A percentile compares a stretch with the other conserved stretches of the same genome.
These are phyloP conservation scores for Thymelicus lineola DNA, from an alignment of 2,888 invertebrate species.

Conservation along the genomic window DNA sequence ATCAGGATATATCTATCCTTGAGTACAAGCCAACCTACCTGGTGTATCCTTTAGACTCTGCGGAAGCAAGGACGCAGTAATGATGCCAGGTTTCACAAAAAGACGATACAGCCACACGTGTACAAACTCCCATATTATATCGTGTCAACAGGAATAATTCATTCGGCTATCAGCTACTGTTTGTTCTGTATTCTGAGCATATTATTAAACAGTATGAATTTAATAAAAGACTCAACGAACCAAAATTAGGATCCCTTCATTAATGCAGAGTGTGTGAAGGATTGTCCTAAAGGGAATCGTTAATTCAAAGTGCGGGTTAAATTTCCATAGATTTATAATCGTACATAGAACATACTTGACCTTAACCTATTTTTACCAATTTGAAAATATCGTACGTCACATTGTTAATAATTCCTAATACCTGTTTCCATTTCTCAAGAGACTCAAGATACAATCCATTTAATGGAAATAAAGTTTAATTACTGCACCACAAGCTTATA, in stretches of 20 bases:
- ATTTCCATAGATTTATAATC: conserved; percentile 43
- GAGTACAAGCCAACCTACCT: no score
- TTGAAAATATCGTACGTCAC: conserved; percentile 26
- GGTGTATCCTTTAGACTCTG: no score
- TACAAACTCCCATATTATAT: no score
- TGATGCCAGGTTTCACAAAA: no score
- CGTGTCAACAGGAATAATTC: conserved; percentile 13
- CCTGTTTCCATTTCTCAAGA: no score
- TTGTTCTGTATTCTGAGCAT: no score
- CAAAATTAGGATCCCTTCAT: conserved; percentile 38
- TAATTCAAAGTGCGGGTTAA: conserved; percentile 41
- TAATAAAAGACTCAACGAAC: conserved; percentile 40
- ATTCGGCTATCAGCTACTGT: conserved; percentile 26
- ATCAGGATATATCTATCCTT: no score
- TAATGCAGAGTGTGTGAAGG: conserved; percentile 32
- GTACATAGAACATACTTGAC: conserved; percentile 3
- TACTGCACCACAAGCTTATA: no score
- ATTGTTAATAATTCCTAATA: no score
- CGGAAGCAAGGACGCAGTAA: no score
- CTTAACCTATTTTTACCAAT: not conserved
- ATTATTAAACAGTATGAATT: conserved; percentile 38
- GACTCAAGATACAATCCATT: not conserved
- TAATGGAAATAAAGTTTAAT: no score
- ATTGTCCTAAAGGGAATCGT: conserved; percentile 45
- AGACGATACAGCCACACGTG: no score